These are phyloP conservation scores for Enteromius thamalakanensis DNA, from an alignment of 2,797 vertebrate species.

Conservation along the genomic window DNA sequence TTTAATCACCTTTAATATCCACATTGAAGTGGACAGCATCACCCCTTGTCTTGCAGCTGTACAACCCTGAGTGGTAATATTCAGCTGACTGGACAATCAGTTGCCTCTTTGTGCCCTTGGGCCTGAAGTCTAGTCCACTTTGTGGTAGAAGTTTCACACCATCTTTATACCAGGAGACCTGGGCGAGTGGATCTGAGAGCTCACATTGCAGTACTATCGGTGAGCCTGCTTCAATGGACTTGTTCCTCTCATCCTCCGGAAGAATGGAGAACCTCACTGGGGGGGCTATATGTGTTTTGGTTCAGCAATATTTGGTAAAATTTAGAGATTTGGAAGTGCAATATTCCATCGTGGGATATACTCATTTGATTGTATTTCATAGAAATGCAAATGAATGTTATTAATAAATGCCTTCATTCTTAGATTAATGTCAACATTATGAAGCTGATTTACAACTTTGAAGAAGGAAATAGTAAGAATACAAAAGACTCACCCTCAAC, in stretches of 20 bases:
- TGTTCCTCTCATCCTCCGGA: conserved; percentile 77
- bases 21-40: conserved; percentile 86
- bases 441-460: conserved; percentile 43
- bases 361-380: conserved; percentile 25
- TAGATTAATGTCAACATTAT: conserved; percentile 19
- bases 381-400: conserved; percentile 27
- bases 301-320: conserved; percentile 41
- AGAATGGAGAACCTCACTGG: conserved; percentile 80
- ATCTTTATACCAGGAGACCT: conserved; percentile 89
- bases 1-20: conserved; percentile 85
- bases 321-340: conserved; percentile 16
- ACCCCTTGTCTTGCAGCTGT: conserved; percentile 88
- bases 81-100: conserved; percentile 81
- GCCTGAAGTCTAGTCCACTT: conserved; percentile 74
- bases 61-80: conserved; percentile 83
- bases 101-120: conserved; percentile 73
- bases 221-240: conserved; percentile 70
- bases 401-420: conserved; percentile 18
- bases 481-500: conserved; percentile 78
- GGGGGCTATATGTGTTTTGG: conserved; percentile 76
- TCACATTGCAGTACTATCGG: conserved; percentile 85
- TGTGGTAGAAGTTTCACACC: conserved; percentile 82
- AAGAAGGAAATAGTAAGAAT: conserved; percentile 37
- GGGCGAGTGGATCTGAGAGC: conserved; percentile 81
- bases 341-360: conserved; percentile 28